phyloP scores from a whole-genome alignment of 2,113 vertebrate species.

The Anolis sagrei region DNA sequence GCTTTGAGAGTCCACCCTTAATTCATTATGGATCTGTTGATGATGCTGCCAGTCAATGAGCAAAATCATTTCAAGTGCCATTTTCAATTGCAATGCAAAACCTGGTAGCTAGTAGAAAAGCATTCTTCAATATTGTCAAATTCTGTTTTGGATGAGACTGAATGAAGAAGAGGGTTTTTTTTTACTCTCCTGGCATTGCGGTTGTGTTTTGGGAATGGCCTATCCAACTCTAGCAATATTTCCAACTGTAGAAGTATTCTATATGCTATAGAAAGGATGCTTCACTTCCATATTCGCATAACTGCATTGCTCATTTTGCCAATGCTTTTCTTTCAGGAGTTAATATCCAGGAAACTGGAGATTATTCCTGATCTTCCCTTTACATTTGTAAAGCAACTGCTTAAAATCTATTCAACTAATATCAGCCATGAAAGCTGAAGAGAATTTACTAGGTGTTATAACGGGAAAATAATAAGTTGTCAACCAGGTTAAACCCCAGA shows the following conservation, averaged over 20 bases:
- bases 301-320: not conserved
- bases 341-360: not conserved
- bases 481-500: not conserved
- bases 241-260: not conserved
- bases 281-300: not conserved
- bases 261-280: not conserved
- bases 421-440: not conserved
- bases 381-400: not conserved
- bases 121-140: not conserved
- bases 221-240: not conserved
- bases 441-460: not conserved
- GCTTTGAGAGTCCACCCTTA: not conserved
- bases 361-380: not conserved
- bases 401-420: conserved; percentile 5
- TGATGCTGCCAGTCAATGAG: not conserved
- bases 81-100: not conserved
- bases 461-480: not conserved
- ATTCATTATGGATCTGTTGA: not conserved
- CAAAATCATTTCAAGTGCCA: not conserved
- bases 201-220: not conserved
- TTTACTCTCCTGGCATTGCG: not conserved
- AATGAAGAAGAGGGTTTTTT: not conserved
- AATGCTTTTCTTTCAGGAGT: not conserved
- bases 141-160: not conserved
- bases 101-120: not conserved